Conservation (phyloP, 2,113 vertebrate species). For the Lasiurus borealis region DNA sequence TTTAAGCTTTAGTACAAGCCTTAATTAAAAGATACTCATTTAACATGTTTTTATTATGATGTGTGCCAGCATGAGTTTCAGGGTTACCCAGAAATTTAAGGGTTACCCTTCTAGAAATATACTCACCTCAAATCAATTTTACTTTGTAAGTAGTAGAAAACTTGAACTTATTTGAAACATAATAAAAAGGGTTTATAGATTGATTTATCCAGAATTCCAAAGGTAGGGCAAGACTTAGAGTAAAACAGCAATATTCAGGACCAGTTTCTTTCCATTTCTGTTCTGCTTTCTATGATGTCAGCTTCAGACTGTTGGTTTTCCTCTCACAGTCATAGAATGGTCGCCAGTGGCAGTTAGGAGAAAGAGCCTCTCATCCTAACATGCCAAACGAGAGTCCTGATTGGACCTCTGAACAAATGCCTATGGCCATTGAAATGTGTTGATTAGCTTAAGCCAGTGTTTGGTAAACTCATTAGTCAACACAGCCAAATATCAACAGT, state of each 20-base stretch:
- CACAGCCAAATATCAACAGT: too few relatives aligned
- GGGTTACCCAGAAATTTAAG: neutral
- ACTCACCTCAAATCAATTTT: neutral
- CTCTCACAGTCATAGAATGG: neutral
- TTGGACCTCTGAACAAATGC: neutral
- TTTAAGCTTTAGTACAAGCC: constrained; percentile 19
- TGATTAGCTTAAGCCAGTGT: neutral
- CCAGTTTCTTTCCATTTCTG: constrained; percentile 27
- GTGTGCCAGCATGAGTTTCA: neutral
- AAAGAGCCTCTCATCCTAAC: neutral
- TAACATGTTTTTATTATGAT: constrained; percentile 47
- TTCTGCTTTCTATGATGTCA: constrained; percentile 5
- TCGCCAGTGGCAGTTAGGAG: neutral
- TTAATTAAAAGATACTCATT: constrained; percentile 27
- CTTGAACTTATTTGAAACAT: neutral
- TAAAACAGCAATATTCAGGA: neutral
- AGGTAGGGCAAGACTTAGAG: neutral
- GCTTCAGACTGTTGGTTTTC: neutral
- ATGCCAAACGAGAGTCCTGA: neutral
- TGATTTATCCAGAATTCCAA: constrained; percentile 35
- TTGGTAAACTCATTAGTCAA: too few relatives aligned
- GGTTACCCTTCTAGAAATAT: neutral
- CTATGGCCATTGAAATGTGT: neutral
- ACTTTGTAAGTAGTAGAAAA: constrained; percentile 49
- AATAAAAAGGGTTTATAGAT: constrained; percentile 40